Conservation (phyloP, 2,113 vertebrate genomes). For the Collichthys lucidus region DNA sequence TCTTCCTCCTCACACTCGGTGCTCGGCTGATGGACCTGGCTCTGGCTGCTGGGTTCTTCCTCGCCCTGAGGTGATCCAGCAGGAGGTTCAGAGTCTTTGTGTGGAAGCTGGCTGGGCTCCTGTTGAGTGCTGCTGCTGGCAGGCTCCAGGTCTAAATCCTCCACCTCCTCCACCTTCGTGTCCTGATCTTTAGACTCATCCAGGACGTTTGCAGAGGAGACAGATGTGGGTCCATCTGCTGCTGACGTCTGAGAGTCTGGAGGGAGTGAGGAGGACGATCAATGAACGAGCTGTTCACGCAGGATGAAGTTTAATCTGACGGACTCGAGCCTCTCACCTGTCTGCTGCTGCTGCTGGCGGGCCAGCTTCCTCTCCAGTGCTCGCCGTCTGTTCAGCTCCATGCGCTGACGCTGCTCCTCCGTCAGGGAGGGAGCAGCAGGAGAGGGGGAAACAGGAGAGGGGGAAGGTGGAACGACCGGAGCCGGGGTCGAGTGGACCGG, state of each 20-base stretch:
- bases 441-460: conserved; percentile 29
- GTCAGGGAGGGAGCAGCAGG: conserved; percentile 79
- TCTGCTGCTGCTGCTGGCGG: conserved; percentile 70
- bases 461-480: conserved; percentile 18
- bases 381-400: conserved; percentile 88
- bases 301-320: no score
- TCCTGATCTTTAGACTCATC: neutral
- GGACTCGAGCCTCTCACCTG: conserved; percentile 58
- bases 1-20: conserved; percentile 5
- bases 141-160: conserved; percentile 9
- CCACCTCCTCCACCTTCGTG: neutral
- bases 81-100: conserved; percentile 24
- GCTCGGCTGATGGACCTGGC: conserved; percentile 3
- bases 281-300: no score
- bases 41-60: neutral
- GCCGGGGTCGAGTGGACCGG: conserved; percentile 64
- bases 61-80: neutral
- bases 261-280: neutral
- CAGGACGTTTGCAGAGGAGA: conserved; percentile 21
- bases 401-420: conserved; percentile 88
- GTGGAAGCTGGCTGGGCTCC: neutral
- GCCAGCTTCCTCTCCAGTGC: conserved; percentile 90
- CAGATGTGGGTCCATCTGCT: conserved; percentile 36
- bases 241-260: conserved; percentile 47
- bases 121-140: conserved; percentile 3